Evolutionary conservation across 2,888 invertebrate species (phyloP).

Genomic region (Dusona sp.): DNA sequence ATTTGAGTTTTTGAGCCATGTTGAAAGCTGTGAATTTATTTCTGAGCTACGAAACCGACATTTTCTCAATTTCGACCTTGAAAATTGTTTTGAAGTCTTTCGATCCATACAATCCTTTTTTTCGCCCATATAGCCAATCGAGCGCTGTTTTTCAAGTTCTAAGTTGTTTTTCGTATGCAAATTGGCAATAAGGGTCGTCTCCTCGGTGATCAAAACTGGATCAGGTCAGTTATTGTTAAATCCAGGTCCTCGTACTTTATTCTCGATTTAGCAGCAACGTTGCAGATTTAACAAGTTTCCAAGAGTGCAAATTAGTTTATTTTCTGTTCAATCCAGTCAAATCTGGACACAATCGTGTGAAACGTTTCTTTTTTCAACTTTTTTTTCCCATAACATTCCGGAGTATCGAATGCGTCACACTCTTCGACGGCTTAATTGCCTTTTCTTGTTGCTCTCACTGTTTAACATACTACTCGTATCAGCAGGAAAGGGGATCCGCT

Average conservation of each 20-base stretch:
- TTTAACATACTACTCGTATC: slow-evolving; percentile 10
- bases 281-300: not conserved
- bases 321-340: not conserved
- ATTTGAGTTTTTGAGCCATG: not conserved
- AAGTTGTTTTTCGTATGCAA: not conserved
- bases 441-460: not conserved
- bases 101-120: not conserved
- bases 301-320: not conserved
- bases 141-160: not conserved
- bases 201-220: slow-evolving; percentile 53
- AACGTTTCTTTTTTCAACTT: not conserved
- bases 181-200: slow-evolving; percentile 8
- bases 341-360: slow-evolving; percentile 2
- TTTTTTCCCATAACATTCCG: not conserved
- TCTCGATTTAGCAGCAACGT: not conserved
- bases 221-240: slow-evolving; percentile 44
- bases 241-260: not conserved
- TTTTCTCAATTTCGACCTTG: not conserved
- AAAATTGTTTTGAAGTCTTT: not conserved
- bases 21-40: not conserved
- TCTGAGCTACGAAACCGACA: too few relatives aligned
- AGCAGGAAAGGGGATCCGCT: not conserved
- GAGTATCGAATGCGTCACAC: not conserved
- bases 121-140: not conserved
- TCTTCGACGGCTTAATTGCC: not conserved